Percentiles rank a stretch among this genome's conserved stretches.
phyloP scores from a whole-genome alignment of 2,888 invertebrate species.

The Ectemnius lituratus region DNA sequence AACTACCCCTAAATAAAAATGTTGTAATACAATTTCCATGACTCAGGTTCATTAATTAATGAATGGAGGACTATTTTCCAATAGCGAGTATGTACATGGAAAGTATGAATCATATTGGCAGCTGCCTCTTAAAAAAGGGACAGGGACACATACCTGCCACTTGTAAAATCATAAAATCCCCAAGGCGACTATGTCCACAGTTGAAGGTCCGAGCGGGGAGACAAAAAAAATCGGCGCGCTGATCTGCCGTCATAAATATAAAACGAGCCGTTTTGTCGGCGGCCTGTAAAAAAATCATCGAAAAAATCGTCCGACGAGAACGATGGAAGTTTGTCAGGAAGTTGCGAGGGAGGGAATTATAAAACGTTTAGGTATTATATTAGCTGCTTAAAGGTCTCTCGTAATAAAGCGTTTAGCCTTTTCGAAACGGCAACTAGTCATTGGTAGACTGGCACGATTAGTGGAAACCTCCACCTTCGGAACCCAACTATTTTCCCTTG shows the following conservation, averaged over 20 bases:
- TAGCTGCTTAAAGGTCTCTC: constrained; percentile 22
- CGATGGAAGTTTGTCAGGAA: neutral
- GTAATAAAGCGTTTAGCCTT: constrained; percentile 36
- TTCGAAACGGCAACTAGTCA: constrained; percentile 39
- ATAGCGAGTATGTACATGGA: neutral
- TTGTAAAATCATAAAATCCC: constrained; percentile 44
- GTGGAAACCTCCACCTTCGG: too few species aligned
- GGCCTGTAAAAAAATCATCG: constrained; percentile 67
- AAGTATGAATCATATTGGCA: constrained; percentile 5
- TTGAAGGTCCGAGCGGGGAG: neutral
- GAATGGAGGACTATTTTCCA: neutral
- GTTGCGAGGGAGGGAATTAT: constrained; percentile 25
- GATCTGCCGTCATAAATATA: constrained; percentile 70
- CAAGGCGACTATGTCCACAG: too few species aligned
- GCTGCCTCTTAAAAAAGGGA: neutral
- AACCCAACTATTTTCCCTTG: too few species aligned
- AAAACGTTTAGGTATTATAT: constrained; percentile 54
- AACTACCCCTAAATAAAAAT: too few species aligned
- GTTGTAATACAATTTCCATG: too few species aligned
- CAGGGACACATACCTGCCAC: constrained; percentile 26
- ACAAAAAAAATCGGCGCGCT: constrained; percentile 44
- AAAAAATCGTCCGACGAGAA: constrained; percentile 49
- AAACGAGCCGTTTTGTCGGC: constrained; percentile 66
- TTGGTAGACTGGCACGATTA: constrained; percentile 7
- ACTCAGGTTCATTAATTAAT: neutral